Percentiles rank a stretch among this genome's conserved stretches.
These are phyloP conservation scores for Lottia gigantea DNA, from an alignment of 2,888 invertebrate species.

Conservation along the genomic window DNA sequence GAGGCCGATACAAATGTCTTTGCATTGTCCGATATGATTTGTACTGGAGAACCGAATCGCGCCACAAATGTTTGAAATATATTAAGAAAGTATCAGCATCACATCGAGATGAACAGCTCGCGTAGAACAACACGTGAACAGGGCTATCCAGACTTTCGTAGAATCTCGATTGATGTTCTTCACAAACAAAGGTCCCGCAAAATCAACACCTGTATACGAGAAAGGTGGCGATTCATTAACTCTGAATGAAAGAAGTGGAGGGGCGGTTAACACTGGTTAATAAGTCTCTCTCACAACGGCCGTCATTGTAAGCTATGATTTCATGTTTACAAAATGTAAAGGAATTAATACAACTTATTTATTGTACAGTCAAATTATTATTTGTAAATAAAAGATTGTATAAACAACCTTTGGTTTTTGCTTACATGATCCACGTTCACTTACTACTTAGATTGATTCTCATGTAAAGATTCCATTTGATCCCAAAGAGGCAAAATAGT, in stretches of 20 bases:
- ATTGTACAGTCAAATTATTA: too few relatives aligned
- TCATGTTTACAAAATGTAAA: too few relatives aligned
- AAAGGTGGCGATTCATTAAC: constrained; percentile 1
- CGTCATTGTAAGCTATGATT: too few relatives aligned
- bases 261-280: background rate
- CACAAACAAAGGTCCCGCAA: constrained; percentile 4
- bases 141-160: background rate
- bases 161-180: background rate
- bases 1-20: background rate
- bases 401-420: too few relatives aligned
- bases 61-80: background rate
- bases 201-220: background rate
- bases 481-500: too few relatives aligned
- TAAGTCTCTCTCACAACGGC: too few relatives aligned
- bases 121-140: background rate
- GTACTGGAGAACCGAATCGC: background rate
- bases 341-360: too few relatives aligned
- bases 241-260: background rate
- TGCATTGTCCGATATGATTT: background rate
- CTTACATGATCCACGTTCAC: too few relatives aligned
- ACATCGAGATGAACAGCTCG: background rate
- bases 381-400: too few relatives aligned
- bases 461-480: too few relatives aligned
- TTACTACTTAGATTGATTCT: too few relatives aligned
- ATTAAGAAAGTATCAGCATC: background rate